Evolutionary conservation across 1,140 invertebrate species (phyloP), one percentile per base, ranked within the genome.

Genomic region (Tetramorium simillimum): DNA sequence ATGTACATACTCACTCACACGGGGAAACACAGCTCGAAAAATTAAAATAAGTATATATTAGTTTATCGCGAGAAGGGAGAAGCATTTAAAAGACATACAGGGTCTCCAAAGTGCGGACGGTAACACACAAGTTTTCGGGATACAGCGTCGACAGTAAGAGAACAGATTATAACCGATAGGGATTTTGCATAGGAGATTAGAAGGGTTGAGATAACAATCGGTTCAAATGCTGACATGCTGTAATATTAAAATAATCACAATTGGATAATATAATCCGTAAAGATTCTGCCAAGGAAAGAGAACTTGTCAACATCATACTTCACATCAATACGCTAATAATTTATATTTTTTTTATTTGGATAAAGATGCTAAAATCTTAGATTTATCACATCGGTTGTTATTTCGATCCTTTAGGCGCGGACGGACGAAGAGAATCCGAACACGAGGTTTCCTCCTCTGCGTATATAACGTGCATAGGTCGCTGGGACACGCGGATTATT

Each of bases 31-130:
- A 73, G 70, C 37, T 87, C 77, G 86, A 84, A 84, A 58, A 73
- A 69, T 69, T 88, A 76, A 60, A 77, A 72, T 88, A 88, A 76
- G 73, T 75, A 67, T 46, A 85, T 28, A 56, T 72, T 86, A 86
- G 49, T 76, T 70, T 86, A 69, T 78, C 40, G 73, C 53, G 65
- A 88, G 53, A 56, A 43, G 21, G 37, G 56, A 75, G 12, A 85
- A 87, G 80, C 80, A 18, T 87, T 85, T 85, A 85, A 85, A 87
- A 85, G 81, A 87, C 86, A 87, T 58, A 73, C 86, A 75, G 80
- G 78, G 86, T 87, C 49, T 67, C 28, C 70, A 85, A 43, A 85
- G 60, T 60, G 78, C 24, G 75, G 51, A 81, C 77, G 33, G 37
- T 63, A 21, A 62, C 33, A n/a, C 33, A n/a, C 46, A 76, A 12